Evolutionary conservation across 1,140 invertebrate genomes (phyloP), one percentile per base, ranked within the genome.

Genomic region (Parasteatoda tepidariorum): DNA sequence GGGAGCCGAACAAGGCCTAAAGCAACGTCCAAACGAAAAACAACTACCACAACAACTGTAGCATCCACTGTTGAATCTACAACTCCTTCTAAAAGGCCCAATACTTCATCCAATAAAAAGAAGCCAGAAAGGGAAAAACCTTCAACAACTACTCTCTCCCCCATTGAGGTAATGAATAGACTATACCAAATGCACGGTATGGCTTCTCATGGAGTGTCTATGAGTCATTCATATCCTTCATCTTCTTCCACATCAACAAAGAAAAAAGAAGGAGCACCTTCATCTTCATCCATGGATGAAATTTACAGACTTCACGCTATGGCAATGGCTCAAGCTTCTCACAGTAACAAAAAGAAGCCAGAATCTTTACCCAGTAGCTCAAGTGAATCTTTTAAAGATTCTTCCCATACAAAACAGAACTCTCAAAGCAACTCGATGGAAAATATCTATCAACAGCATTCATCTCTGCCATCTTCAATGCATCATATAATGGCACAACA

Each of bases 121-220:
- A 68, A 82, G 30, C 54, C 38, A 13, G 31, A 59, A 22, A 62
- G 41, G 15, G 5, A 15, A 4, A 24, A 18, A 33, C 4, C 57
- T 24, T 7, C 81, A 7, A 83, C 68, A 33, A 74, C 68, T 13
- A 73, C 81, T 5, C 7, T 83, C 1, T 73, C 81, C n/a, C 68
- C 81, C 11, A 66, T 74, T 0, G 81, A 83, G 55, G 74, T 83
- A n/a, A 83, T 83, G 81, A 74, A 83, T 34, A 62, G 70, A 66
- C 30, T 83, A 9, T 83, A 83, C 30, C 70, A 74, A 30, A 74
- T 38, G 30, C 81, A 74, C 34, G 70, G 81, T 6, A 31, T 83
- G 15, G 81, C 70, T 33, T 74, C 68, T 9, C 68, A 74, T 64
- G 81, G 68, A 28, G 24, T 48, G 11, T 28, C 54, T 22, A 4